Evolutionary conservation across 2,888 invertebrate genomes (phyloP).

Genomic region (Metopia argyrocephala): DNA sequence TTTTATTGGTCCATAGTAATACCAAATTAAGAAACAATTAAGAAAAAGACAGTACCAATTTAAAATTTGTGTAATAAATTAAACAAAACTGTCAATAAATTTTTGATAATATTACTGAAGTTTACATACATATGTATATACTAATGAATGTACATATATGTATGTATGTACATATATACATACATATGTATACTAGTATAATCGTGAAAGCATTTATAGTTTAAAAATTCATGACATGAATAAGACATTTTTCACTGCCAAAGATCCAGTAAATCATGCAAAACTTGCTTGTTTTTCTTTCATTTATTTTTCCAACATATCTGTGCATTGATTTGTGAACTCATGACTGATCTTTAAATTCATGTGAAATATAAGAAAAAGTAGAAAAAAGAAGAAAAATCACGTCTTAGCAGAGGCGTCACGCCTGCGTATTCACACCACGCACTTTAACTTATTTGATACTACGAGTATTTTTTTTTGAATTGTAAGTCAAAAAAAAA

Average conservation of each 20-base stretch:
- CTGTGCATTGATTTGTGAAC: constrained; percentile 64
- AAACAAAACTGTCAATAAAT: constrained; percentile 49
- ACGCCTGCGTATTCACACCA: constrained; percentile 64
- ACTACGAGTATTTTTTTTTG: constrained; percentile 7
- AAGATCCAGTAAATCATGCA: constrained; percentile 46
- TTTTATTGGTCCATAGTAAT: constrained; percentile 6
- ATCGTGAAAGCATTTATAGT: not conserved
- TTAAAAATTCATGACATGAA: constrained; percentile 66
- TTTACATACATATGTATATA: not conserved
- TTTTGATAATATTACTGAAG: not conserved
- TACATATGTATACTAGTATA: too few species aligned
- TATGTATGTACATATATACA: too few species aligned
- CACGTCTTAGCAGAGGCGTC: constrained; percentile 61
- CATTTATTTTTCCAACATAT: constrained; percentile 4
- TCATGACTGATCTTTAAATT: constrained; percentile 67
- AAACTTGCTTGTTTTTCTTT: constrained; percentile 31
- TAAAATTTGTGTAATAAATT: constrained; percentile 38
- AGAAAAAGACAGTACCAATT: constrained; percentile 14
- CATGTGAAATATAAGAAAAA: constrained; percentile 26
- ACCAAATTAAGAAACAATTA: constrained; percentile 19
- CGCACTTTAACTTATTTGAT: constrained; percentile 33
- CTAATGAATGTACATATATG: too few species aligned
- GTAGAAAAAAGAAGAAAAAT: constrained; percentile 15
- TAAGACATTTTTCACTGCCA: constrained; percentile 64
- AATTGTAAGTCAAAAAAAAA: not conserved